phyloP scores from a whole-genome alignment of 2,888 invertebrate genomes.

The Polydrusus cervinus region DNA sequence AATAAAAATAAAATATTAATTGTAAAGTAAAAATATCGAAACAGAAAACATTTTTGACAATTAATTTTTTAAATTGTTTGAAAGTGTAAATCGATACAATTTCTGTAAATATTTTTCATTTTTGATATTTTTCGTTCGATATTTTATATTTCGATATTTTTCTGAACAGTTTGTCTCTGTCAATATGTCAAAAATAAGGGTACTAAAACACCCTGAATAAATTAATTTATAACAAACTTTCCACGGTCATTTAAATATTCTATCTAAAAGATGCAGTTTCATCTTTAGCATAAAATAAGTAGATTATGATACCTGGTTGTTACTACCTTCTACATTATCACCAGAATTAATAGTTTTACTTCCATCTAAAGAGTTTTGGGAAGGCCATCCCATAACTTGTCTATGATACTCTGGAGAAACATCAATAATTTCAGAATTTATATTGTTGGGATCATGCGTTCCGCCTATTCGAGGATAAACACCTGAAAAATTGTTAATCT shows the following conservation, averaged over 20 bases:
- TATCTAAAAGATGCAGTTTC: no score
- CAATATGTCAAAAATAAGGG: no score
- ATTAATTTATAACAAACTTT: no score
- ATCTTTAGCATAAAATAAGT: not conserved
- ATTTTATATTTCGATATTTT: conserved; percentile 13
- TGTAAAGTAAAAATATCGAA: not conserved
- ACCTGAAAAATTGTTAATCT: no score
- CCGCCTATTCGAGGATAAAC: not conserved
- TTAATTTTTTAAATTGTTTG: not conserved
- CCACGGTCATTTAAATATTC: no score
- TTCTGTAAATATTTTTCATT: not conserved
- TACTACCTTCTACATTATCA: not conserved
- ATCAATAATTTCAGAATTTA: conserved; percentile 62
- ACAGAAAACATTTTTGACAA: not conserved
- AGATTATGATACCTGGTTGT: conserved; percentile 1
- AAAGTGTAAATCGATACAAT: no score
- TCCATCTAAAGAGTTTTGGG: not conserved
- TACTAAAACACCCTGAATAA: no score
- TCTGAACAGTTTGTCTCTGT: no score
- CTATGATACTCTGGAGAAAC: conserved; percentile 56
- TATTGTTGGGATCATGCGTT: conserved; percentile 56
- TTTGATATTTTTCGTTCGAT: not conserved
- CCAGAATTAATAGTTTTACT: not conserved
- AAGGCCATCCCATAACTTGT: conserved; percentile 41
- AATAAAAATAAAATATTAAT: not conserved